phyloP scores from a whole-genome alignment of 2,113 vertebrate species.

The Haliaeetus leucogaster region DNA sequence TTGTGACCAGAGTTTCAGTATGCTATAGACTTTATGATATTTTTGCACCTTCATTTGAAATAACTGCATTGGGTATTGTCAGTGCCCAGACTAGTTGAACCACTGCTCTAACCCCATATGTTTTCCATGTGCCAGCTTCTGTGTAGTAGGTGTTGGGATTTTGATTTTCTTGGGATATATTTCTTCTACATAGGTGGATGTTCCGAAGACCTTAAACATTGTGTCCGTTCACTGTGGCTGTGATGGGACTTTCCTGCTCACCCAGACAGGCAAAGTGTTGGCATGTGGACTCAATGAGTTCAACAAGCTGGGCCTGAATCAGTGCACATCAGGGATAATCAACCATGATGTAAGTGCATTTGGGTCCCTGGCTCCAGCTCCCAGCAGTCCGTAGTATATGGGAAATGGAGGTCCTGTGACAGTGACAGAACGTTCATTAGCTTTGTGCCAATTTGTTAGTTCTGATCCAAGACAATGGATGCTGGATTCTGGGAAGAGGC shows the following conservation, averaged over 20 bases:
- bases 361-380: neutral
- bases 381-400: neutral
- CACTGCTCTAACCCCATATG: neutral
- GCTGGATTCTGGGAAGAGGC: neutral
- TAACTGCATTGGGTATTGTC: neutral
- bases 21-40: neutral
- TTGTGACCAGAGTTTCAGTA: neutral
- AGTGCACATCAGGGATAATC: slow-evolving; percentile 92
- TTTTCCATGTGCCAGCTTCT: neutral
- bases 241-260: slow-evolving; percentile 93
- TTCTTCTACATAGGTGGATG: slow-evolving; percentile 80
- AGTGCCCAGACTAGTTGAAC: neutral
- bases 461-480: neutral
- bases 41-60: neutral
- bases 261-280: slow-evolving; percentile 91
- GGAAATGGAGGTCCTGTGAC: neutral
- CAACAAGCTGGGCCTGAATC: slow-evolving; percentile 96
- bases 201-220: slow-evolving; percentile 87
- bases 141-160: neutral
- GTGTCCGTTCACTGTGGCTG: slow-evolving; percentile 89
- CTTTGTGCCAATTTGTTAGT: neutral
- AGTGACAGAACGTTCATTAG: neutral
- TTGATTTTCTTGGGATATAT: neutral
- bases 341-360: slow-evolving; percentile 81
- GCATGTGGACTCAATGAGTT: slow-evolving; percentile 96